These are phyloP conservation scores for Psittacula cyanocephala DNA, from an alignment of 2,113 vertebrate genomes.

Conservation along the genomic window DNA sequence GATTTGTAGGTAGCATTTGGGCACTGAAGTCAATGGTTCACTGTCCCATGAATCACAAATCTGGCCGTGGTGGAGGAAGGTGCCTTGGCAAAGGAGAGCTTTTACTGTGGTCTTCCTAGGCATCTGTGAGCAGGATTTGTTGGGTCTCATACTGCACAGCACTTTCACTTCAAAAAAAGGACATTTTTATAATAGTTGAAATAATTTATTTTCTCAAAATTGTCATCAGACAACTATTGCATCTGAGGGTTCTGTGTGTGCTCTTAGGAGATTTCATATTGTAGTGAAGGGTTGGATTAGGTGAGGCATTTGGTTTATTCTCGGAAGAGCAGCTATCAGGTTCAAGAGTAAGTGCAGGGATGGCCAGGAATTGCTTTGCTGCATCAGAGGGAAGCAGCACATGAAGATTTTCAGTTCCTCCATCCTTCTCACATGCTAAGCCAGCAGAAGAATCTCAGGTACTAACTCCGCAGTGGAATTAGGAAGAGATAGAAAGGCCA, in stretches of 20 bases:
- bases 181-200: background rate
- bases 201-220: background rate
- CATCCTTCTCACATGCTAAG: background rate
- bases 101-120: background rate
- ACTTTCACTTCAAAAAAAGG: background rate
- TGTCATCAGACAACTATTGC: background rate
- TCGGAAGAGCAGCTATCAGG: background rate
- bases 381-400: background rate
- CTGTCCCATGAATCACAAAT: background rate
- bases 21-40: background rate
- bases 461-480: background rate
- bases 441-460: background rate
- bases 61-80: background rate
- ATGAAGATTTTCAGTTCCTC: background rate
- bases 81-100: background rate
- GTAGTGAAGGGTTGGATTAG: background rate
- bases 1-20: background rate
- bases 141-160: background rate
- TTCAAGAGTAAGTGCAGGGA: background rate
- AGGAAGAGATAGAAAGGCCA: background rate
- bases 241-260: background rate
- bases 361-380: background rate
- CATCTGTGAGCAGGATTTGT: fast-evolving
- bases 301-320: background rate
- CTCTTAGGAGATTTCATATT: background rate